Evolutionary conservation across 2,888 invertebrate genomes (phyloP), one percentile per base, ranked within the genome.

Genomic region (Cryptosula pallasiana): DNA sequence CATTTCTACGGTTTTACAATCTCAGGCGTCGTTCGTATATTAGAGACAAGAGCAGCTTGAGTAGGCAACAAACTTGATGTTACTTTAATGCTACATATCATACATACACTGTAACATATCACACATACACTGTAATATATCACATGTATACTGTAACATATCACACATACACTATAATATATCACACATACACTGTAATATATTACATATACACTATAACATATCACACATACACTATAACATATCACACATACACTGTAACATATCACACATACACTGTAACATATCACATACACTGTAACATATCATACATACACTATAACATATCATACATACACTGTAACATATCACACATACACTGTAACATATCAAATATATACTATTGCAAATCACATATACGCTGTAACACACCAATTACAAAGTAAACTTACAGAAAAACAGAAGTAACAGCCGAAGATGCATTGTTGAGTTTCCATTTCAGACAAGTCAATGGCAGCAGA

Each of bases 391-490:
- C 45, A 45, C 45, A 45, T 45, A 45, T 13, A 45, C 5, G 20
- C 20, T 13, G 5, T 45, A 13, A 45, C 45, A 45, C 20, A n/a
- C n/a, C n/a, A n/a, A n/a, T n/a, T n/a, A n/a, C n/a, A 45, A 32
- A 2, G 13, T 20, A 5, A 32, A 63, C 63, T 63, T 34, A 63
- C 63, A 5, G 2, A 2, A n/a, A 63, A 63, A 32, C 63, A 63
- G 63, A 63, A 63, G 32, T 32, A 32, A 32, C 63, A 63, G n/a
- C 29, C 63, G 27, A 29, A 63, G 32, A 63, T 2, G 32, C 63
- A 63, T 3, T 63, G 29, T 3, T 9, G 13, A 32, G 34, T 5
- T 45, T 45, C 45, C 9, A 13, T 45, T 20, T 45, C 45, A 13
- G 45, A 20, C 45, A 45, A 13, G 45, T 20, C 5, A 13, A 20